Evolutionary conservation across 2,888 invertebrate genomes (phyloP).

Genomic region (Herminia tarsipennalis): DNA sequence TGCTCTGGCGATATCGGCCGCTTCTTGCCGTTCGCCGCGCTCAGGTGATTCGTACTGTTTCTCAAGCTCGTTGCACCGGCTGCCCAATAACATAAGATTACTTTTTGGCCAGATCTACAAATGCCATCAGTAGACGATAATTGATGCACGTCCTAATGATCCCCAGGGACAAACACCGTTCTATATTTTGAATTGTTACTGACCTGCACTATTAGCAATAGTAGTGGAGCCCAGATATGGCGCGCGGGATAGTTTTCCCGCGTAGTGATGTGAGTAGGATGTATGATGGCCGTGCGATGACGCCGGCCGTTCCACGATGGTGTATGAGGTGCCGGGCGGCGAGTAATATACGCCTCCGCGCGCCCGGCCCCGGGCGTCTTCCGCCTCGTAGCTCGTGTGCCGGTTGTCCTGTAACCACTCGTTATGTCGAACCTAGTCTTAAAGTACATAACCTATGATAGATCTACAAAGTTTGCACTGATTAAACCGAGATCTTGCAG

Average conservation of each 20-base stretch:
- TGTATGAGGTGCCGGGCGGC: constrained; percentile 95
- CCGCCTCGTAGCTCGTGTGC: constrained; percentile 81
- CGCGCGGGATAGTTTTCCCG: constrained; percentile 80
- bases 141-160: no score
- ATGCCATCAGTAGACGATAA: no score
- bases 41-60: constrained; percentile 82
- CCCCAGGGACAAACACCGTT: no score
- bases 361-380: constrained; percentile 80
- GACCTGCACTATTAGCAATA: constrained; percentile 82
- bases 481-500: neutral
- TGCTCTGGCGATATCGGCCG: constrained; percentile 95
- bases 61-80: constrained; percentile 74
- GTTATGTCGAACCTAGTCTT: constrained; percentile 46
- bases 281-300: constrained; percentile 89
- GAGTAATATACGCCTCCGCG: constrained; percentile 93
- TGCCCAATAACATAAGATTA: constrained; percentile 16
- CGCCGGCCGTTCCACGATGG: constrained; percentile 93
- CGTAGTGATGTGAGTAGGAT: constrained; percentile 85
- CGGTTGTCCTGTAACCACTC: constrained; percentile 81
- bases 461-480: neutral
- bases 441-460: neutral
- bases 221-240: constrained; percentile 90
- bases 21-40: constrained; percentile 88
- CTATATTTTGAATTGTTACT: constrained; percentile 10
- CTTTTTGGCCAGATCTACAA: no score